These are phyloP conservation scores for Macropodus opercularis DNA, from an alignment of 2,797 vertebrate species.

Conservation along the genomic window DNA sequence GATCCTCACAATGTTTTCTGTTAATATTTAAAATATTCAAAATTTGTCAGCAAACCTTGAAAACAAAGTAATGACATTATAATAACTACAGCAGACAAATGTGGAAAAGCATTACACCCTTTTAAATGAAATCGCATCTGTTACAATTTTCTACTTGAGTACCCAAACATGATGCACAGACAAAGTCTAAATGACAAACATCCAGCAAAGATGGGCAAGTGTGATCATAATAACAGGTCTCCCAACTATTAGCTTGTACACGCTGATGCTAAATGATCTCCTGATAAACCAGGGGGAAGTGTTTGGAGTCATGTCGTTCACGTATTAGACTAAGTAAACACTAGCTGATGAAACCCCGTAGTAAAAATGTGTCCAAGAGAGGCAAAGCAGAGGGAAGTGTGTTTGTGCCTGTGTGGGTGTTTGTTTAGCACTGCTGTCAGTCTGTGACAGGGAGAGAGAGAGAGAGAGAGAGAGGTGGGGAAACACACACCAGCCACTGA, in stretches of 20 bases:
- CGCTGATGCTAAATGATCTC: neutral
- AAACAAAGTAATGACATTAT: neutral
- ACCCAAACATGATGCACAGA: neutral
- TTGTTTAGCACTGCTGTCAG: conserved; percentile 1
- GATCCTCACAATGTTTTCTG: neutral
- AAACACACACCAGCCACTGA: conserved; percentile 18
- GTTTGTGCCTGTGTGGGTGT: conserved; percentile 4
- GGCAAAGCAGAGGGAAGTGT: neutral
- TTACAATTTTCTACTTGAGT: neutral
- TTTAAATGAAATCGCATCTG: neutral
- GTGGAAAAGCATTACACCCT: too few relatives aligned
- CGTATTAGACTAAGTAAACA: neutral
- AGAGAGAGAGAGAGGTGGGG: neutral
- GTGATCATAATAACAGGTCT: neutral
- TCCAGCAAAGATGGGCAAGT: neutral
- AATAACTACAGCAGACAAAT: too few relatives aligned
- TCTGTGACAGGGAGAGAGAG: neutral
- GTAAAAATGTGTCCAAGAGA: conserved; percentile 1
- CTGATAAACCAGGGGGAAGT: neutral
- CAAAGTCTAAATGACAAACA: neutral
- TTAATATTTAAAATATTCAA: neutral
- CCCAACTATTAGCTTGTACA: neutral
- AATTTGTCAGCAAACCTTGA: neutral
- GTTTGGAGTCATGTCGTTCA: conserved; percentile 4
- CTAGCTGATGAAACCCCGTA: neutral